Evolutionary conservation across 2,113 vertebrate species (phyloP).

Genomic region (Dissostichus mawsoni): DNA sequence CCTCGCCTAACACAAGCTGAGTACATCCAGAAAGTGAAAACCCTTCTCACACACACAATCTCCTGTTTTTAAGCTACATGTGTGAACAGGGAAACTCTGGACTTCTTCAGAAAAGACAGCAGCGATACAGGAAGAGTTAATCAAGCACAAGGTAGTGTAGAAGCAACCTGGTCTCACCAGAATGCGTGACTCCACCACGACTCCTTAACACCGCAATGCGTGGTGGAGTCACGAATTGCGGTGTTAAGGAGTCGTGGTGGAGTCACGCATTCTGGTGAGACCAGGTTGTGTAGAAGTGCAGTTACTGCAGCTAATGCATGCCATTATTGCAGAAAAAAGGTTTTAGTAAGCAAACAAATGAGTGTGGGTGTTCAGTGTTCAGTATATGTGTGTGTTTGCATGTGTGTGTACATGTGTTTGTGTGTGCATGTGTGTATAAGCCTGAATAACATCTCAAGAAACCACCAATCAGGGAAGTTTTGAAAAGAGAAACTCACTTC

Average conservation of each 20-base stretch:
- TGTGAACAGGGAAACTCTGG: neutral
- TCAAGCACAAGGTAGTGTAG: neutral
- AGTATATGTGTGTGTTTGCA: conserved; percentile 1
- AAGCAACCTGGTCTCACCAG: too few species aligned
- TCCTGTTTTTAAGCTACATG: neutral
- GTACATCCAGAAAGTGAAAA: neutral
- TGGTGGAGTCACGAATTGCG: too few species aligned
- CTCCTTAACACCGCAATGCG: too few species aligned
- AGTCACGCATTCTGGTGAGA: too few species aligned
- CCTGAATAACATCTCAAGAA: conserved; percentile 24
- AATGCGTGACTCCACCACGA: too few species aligned
- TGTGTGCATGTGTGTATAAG: conserved; percentile 15
- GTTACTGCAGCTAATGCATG: neutral
- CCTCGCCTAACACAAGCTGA: neutral
- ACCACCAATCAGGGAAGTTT: neutral
- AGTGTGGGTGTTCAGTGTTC: too few species aligned
- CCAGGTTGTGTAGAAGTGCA: too few species aligned
- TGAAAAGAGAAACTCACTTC: conserved; percentile 9
- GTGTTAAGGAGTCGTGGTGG: too few species aligned
- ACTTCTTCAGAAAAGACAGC: neutral
- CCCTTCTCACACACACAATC: neutral
- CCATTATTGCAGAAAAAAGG: neutral
- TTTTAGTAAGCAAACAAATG: neutral
- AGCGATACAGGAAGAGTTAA: neutral
- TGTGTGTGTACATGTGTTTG: conserved; percentile 15